A percentile compares a stretch with the other conserved stretches of the same genome.
Conservation (phyloP, 2,888 invertebrate genomes). For the Teinopalpus imperialis region DNA sequence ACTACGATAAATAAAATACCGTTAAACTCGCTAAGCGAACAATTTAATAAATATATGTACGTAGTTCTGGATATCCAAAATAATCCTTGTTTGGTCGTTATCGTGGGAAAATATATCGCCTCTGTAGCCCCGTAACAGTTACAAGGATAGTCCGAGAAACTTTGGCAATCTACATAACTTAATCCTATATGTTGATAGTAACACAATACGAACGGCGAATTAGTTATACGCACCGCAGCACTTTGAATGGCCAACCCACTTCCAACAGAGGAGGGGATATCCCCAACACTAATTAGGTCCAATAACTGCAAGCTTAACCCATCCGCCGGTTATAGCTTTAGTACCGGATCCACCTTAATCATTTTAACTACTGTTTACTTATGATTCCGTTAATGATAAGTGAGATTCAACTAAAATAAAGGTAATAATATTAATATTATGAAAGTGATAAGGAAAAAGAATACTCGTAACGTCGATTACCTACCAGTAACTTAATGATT, state of each 20-base stretch:
- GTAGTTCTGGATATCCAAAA: constrained; percentile 10
- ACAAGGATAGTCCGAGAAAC: constrained; percentile 29
- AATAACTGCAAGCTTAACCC: constrained; percentile 62
- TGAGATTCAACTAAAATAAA: too few species aligned
- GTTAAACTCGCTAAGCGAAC: too few species aligned
- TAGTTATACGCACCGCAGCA: constrained; percentile 44
- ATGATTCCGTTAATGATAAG: too few species aligned
- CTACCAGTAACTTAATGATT: too few species aligned
- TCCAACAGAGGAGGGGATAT: constrained; percentile 32
- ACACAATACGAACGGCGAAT: constrained; percentile 48
- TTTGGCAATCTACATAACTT: constrained; percentile 45
- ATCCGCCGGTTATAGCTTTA: constrained; percentile 57
- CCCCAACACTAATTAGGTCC: constrained; percentile 56
- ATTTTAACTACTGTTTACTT: constrained; percentile 63
- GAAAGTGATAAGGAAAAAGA: too few species aligned
- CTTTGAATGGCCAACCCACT: constrained; percentile 42
- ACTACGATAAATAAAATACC: too few species aligned
- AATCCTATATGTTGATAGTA: constrained; percentile 47
- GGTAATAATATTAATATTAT: too few species aligned
- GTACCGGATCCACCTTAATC: constrained; percentile 55
- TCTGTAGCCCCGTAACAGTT: constrained; percentile 17
- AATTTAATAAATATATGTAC: constrained; percentile 13
- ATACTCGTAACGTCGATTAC: too few species aligned
- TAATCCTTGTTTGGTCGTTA: constrained; percentile 24
- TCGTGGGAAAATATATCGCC: constrained; percentile 25